Evolutionary conservation across 2,888 invertebrate species (phyloP).

Genomic region (Notocelia uddmanniana): DNA sequence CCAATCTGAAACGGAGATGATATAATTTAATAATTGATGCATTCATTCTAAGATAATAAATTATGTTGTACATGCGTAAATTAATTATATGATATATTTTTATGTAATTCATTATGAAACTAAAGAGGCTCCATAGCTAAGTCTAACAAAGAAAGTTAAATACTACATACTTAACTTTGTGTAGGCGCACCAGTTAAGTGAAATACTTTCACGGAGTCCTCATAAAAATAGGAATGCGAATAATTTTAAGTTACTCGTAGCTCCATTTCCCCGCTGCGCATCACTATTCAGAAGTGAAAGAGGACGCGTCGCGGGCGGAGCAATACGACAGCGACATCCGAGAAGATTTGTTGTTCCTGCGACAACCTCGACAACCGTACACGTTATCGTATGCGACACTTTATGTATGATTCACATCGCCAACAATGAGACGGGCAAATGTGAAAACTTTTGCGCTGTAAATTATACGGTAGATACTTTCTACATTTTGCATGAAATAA

Average conservation of each 20-base stretch:
- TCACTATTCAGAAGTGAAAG: conserved; percentile 19
- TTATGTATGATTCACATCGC: conserved; percentile 36
- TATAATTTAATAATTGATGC: no score
- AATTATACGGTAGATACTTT: conserved; percentile 12
- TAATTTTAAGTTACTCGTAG: not conserved
- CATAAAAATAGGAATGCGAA: not conserved
- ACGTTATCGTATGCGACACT: conserved; percentile 20
- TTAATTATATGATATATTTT: no score
- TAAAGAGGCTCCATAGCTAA: no score
- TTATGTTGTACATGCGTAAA: no score
- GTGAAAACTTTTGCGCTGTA: conserved; percentile 41
- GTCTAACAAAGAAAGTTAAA: no score
- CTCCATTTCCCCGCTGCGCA: conserved; percentile 8
- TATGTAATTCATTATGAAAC: no score
- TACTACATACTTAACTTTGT: not conserved
- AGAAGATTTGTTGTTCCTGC: conserved; percentile 42
- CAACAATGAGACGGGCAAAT: conserved; percentile 38
- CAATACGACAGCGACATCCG: conserved; percentile 2
- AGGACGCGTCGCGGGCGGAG: conserved; percentile 14
- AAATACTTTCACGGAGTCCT: not conserved
- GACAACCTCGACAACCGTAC: conserved; percentile 25
- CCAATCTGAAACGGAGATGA: no score
- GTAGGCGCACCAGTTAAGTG: not conserved
- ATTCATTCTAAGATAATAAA: no score
- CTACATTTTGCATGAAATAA: not conserved